These are phyloP conservation scores for Epizoanthus stellaris DNA, from an alignment of 92 coral and sea anemone genomes.

Conservation along the genomic window DNA sequence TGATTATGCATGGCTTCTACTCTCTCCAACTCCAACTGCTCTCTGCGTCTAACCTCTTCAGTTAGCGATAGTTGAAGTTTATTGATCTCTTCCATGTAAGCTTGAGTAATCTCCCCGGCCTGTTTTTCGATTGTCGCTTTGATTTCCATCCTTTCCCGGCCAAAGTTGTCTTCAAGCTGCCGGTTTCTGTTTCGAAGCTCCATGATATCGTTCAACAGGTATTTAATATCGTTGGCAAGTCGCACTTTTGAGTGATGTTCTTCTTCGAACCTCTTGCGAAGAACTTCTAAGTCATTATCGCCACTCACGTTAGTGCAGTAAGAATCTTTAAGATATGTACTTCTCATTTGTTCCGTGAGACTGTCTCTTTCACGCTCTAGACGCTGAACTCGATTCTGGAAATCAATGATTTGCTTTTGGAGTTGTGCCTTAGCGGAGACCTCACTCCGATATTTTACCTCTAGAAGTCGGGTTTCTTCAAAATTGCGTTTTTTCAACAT, in stretches of 20 bases:
- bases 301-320: slow-evolving; percentile 43
- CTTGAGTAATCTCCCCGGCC: slow-evolving; percentile 85
- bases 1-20: slow-evolving; percentile 27
- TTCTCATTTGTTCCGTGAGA: slow-evolving; percentile 65
- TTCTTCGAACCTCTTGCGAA: slow-evolving; percentile 74
- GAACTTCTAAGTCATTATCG: slow-evolving; percentile 63
- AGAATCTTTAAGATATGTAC: slow-evolving; percentile 39
- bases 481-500: slow-evolving; percentile 60
- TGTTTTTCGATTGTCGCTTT: slow-evolving; percentile 82
- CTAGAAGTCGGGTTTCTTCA: slow-evolving; percentile 69
- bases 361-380: slow-evolving; percentile 70
- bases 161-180: slow-evolving; percentile 76
- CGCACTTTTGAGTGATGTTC: slow-evolving; percentile 71
- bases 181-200: slow-evolving; percentile 81
- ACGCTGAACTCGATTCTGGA: slow-evolving; percentile 69
- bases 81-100: slow-evolving; percentile 75
- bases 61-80: slow-evolving; percentile 75
- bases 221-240: slow-evolving; percentile 85
- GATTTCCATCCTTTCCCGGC: slow-evolving; percentile 81
- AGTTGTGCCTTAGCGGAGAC: slow-evolving; percentile 56
- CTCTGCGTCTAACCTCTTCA: slow-evolving; percentile 63
- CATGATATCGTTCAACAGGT: slow-evolving; percentile 76
- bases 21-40: slow-evolving; percentile 24
- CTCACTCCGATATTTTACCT: slow-evolving; percentile 71
- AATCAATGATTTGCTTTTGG: slow-evolving; percentile 71